Evolutionary conservation across 1,140 invertebrate genomes (phyloP).

Genomic region (Sipha flava): DNA sequence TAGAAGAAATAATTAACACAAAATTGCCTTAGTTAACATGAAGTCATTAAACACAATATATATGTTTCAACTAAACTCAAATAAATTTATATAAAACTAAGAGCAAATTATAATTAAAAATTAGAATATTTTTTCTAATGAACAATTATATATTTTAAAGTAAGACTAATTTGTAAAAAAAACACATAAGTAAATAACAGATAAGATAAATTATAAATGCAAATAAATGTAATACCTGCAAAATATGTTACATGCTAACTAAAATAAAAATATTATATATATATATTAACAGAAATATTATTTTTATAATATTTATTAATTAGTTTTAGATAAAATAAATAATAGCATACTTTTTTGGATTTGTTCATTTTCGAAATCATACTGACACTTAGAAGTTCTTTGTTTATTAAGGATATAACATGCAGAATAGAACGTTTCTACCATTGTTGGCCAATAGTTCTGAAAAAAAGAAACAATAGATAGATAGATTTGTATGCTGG

Average conservation of each 20-base stretch:
- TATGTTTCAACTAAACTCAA: too few relatives aligned
- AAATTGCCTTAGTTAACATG: too few relatives aligned
- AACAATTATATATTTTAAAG: neutral
- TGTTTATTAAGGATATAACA: neutral
- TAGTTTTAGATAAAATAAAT: too few relatives aligned
- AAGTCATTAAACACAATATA: too few relatives aligned
- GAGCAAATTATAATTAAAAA: too few relatives aligned
- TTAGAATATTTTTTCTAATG: too few relatives aligned
- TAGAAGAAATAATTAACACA: too few relatives aligned
- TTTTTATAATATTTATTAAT: neutral
- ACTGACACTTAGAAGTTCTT: neutral
- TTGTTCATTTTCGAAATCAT: constrained; percentile 29
- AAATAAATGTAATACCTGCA: neutral
- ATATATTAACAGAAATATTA: neutral
- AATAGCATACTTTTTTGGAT: constrained; percentile 17
- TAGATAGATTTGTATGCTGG: too few relatives aligned
- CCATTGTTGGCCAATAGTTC: constrained; percentile 20
- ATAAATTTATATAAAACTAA: too few relatives aligned
- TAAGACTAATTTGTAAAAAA: neutral
- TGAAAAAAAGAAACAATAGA: neutral
- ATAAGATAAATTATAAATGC: neutral
- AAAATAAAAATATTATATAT: neutral
- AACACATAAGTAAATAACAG: neutral
- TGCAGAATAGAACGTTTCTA: constrained; percentile 5
- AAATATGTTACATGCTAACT: neutral